Evolutionary conservation across 2,113 vertebrate genomes (phyloP), one percentile per base, ranked within the genome.

Genomic region (Oryzias javanicus): DNA sequence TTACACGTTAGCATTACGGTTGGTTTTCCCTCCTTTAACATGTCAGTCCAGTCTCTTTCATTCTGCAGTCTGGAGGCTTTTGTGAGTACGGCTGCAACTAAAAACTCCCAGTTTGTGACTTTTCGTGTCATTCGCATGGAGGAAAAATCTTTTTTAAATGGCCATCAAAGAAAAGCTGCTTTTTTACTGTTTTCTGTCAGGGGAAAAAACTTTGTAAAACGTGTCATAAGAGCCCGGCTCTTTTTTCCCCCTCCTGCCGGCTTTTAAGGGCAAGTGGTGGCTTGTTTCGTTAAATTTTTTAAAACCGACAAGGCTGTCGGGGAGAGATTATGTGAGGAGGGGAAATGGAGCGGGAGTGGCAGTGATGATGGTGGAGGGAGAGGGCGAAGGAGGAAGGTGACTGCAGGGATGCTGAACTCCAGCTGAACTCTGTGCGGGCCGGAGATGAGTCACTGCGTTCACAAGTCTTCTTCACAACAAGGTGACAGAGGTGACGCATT

Each of bases 201-300:
- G 16, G 41, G 45, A 59, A 57, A 22, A 57, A 15, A 50, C 51
- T 15, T 19, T 0, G 1, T 57, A 16, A 19, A 62, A 59, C 15
- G 17, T 42, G 19, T 76, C 54, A 49, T 60, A 7, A 66, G 45
- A 70, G 24, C 4, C 7, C 0, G 29, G 45, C 40, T 27, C 25
- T 65, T 51, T 13, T 22, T 25, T 62, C 27, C 35, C 10, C 10
- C 1, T 35, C 35, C 35, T 35, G 35, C 35, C 56, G 46, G 20
- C 55, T 76, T 79, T 71, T 59, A 48, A 75, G 85, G 77, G 58
- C 68, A 88, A 84, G 77, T 54, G 68, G 60, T 48, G 71, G 70
- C 67, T 29, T 80, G 70, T 84, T 76, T 42, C 49, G 42, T 57
- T 88, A n/a, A 86, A 88, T 84, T 81, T 81, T 88, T 84, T 56